Evolutionary conservation across 2,113 vertebrate species (phyloP), one percentile per base, ranked within the genome.

Genomic region (Alectura lathami): DNA sequence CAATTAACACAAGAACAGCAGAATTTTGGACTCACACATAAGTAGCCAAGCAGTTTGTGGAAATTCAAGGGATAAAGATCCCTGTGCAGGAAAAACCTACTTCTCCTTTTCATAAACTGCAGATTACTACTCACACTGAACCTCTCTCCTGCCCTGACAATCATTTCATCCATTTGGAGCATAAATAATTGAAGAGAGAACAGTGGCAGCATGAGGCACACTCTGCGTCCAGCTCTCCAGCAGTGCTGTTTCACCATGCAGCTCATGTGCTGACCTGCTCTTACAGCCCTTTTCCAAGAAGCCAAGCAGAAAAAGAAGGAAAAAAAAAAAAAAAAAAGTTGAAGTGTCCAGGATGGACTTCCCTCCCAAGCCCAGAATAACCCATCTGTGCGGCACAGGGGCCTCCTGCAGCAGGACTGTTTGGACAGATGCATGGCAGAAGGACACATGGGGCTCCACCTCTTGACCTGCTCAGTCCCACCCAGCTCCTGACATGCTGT

Each of bases 151-250:
- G 72, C 64, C 77, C 88, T 73, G 76, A 57, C 4, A 34, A 70
- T 75, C 68, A 15, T 63, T 89, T 88, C 24, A 70, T 79, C 94
- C 96, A 91, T 92, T 70, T 95, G 79, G 60, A 86, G 20, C 72
- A 94, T 88, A 88, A 95, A 95, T 96, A 95, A 97, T 86, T 89
- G 64, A 95, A 94, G 57, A 59, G 70, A 67, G 67, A 89, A 0
- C 76, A 75, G 22, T 51, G 43, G 69, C 68, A 76, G 64, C 56
- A 81, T 63, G 20, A 26, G 51, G 59, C 51, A 86, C 68, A 54
- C 50, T 78, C 50, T 57, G 57, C 30, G 80, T 34, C 84, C 91
- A 93, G 68, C 32, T 80, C 76, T 59, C 78, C 89, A 96, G 85
- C 2, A 26, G 67, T 75, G 74, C 76, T 6, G 3, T 69, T 63